phyloP scores from a whole-genome alignment of 2,888 invertebrate species.

The Meteorus cinctellus region DNA sequence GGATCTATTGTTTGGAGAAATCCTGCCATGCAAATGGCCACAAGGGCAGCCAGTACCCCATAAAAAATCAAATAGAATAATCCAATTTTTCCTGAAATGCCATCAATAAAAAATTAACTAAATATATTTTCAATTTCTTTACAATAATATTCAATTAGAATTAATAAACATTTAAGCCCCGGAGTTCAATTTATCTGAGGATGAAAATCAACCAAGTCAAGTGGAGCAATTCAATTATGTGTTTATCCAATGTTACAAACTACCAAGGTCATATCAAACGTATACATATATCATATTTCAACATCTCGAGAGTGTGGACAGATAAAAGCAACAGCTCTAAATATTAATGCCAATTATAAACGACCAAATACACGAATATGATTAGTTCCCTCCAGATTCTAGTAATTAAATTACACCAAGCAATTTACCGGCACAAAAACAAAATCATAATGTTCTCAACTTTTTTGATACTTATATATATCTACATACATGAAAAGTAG shows the following conservation, averaged over 20 bases:
- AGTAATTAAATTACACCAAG: not conserved
- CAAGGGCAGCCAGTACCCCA: conserved; percentile 91
- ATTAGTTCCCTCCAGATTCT: not conserved
- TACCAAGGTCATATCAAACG: conserved; percentile 52
- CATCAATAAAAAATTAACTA: conserved; percentile 17
- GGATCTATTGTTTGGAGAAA: conserved; percentile 93
- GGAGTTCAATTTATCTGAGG: conserved; percentile 65
- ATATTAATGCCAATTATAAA: not conserved
- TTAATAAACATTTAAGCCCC: conserved; percentile 11
- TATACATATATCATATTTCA: conserved; percentile 48
- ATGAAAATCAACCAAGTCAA: conserved; percentile 69
- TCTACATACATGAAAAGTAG: too few species aligned
- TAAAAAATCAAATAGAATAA: conserved; percentile 98
- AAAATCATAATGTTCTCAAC: not conserved
- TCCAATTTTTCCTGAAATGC: conserved; percentile 87
- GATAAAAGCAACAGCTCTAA: not conserved
- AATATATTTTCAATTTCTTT: not conserved
- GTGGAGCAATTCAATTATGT: conserved; percentile 71
- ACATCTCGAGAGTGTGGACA: conserved; percentile 22
- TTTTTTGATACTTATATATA: not conserved
- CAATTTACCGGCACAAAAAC: too few species aligned
- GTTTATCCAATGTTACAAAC: conserved; percentile 63
- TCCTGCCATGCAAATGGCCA: conserved; percentile 94
- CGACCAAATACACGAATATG: not conserved
- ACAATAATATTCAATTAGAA: conserved; percentile 7